phyloP scores from a whole-genome alignment of 2,113 vertebrate genomes.

The Halichoerus grypus region DNA sequence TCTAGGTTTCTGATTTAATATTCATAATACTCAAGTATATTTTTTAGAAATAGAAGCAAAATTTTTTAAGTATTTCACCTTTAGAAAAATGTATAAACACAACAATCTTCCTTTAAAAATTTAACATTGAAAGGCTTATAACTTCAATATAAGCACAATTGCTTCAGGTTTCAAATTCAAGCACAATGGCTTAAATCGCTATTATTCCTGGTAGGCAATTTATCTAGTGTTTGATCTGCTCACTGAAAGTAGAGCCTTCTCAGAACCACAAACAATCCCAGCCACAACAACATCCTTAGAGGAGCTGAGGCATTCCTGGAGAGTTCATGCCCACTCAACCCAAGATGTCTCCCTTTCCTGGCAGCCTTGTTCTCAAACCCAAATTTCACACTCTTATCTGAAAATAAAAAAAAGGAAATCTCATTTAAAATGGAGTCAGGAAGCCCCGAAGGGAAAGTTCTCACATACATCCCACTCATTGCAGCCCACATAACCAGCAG shows the following conservation, averaged over 20 bases:
- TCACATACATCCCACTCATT: neutral
- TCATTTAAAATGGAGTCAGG: neutral
- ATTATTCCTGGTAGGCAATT: neutral
- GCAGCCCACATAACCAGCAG: neutral
- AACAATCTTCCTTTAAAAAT: neutral
- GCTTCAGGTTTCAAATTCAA: neutral
- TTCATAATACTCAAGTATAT: neutral
- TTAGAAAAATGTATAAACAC: neutral
- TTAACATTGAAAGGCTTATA: neutral
- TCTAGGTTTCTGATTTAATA: neutral
- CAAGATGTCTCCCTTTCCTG: neutral
- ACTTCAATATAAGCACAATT: neutral
- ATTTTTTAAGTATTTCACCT: neutral
- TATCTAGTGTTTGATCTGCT: neutral
- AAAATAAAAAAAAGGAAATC: neutral
- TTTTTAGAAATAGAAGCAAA: neutral
- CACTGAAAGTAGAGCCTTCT: neutral
- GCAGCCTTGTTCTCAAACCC: neutral
- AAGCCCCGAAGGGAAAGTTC: neutral
- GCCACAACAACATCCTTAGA: neutral
- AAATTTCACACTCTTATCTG: neutral
- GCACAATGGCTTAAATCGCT: neutral
- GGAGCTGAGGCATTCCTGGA: neutral
- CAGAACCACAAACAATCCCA: neutral
- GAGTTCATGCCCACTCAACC: neutral